These are phyloP conservation scores for Enteromius mattozi DNA, from an alignment of 2,797 vertebrate species.

Conservation along the genomic window DNA sequence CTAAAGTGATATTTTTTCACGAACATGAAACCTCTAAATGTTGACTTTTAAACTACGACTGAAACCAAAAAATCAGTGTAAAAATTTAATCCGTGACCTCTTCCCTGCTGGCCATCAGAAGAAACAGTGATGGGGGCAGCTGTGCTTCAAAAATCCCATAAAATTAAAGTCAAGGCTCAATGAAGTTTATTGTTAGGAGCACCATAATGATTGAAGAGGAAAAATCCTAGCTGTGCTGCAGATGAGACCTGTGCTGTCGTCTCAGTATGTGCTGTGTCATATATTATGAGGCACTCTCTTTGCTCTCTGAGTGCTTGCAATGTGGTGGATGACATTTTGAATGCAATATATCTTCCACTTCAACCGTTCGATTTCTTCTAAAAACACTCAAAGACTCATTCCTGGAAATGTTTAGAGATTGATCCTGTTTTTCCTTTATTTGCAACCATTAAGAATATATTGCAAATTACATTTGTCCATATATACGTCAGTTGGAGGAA, in stretches of 20 bases:
- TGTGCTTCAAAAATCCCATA: constrained; percentile 27
- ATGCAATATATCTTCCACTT: constrained; percentile 40
- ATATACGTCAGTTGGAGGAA: not conserved
- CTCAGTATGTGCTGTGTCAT: constrained; percentile 52
- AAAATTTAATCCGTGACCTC: not conserved
- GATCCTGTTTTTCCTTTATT: constrained; percentile 22
- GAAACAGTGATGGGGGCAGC: constrained; percentile 26
- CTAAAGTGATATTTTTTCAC: not conserved
- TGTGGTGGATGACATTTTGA: constrained; percentile 47
- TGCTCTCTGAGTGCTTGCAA: constrained; percentile 15
- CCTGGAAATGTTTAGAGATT: constrained; percentile 33
- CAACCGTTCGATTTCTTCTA: constrained; percentile 30
- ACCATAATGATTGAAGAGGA: constrained; percentile 29
- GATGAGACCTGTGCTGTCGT: constrained; percentile 41
- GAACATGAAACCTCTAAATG: not conserved
- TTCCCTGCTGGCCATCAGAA: not conserved
- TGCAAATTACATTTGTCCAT: not conserved
- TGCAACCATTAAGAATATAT: constrained; percentile 8
- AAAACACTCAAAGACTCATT: constrained; percentile 13
- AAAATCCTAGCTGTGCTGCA: constrained; percentile 33
- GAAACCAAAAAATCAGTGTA: not conserved
- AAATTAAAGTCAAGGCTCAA: constrained; percentile 42
- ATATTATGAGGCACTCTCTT: constrained; percentile 34
- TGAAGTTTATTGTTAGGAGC: constrained; percentile 39
- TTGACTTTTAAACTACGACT: not conserved